Evolutionary conservation across 2,797 vertebrate species (phyloP).

Genomic region (Melanotaenia boesemani): DNA sequence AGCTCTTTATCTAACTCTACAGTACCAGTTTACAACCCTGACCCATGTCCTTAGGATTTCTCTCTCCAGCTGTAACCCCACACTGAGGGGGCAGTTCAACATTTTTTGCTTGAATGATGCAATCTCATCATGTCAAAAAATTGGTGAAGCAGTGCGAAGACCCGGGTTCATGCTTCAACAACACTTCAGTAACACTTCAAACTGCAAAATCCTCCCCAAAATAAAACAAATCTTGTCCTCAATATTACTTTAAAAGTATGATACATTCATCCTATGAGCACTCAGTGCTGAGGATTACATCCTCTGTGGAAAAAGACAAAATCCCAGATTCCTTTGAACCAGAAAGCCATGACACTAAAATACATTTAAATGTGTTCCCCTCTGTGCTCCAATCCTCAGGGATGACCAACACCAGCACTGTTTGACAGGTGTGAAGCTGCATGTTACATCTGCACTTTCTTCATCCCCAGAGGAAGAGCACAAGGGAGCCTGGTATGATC

Average conservation of each 20-base stretch:
- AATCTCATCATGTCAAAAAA: constrained; percentile 59
- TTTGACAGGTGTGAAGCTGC: constrained; percentile 78
- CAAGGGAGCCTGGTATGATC: constrained; percentile 73
- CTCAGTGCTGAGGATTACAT: constrained; percentile 43
- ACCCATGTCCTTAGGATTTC: constrained; percentile 4
- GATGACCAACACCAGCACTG: constrained; percentile 61
- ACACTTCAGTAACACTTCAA: constrained; percentile 46
- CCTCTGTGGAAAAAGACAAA: constrained; percentile 20
- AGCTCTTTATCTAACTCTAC: neutral
- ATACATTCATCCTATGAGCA: constrained; percentile 11
- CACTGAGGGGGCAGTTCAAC: constrained; percentile 22
- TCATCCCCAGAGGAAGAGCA: constrained; percentile 68
- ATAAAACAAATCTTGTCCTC: constrained; percentile 3
- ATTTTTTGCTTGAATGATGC: constrained; percentile 54
- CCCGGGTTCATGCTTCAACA: constrained; percentile 49
- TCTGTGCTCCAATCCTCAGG: constrained; percentile 55
- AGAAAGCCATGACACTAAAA: constrained; percentile 52
- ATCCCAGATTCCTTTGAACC: constrained; percentile 16
- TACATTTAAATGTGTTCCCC: constrained; percentile 60
- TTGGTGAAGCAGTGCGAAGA: constrained; percentile 48
- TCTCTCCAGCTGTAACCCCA: constrained; percentile 3
- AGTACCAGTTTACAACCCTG: constrained; percentile 3
- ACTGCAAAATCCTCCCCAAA: constrained; percentile 43
- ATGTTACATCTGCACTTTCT: constrained; percentile 64
- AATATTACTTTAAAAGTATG: constrained; percentile 13